Conservation (phyloP, 2,797 vertebrate species). For the Potorous gilbertii region DNA sequence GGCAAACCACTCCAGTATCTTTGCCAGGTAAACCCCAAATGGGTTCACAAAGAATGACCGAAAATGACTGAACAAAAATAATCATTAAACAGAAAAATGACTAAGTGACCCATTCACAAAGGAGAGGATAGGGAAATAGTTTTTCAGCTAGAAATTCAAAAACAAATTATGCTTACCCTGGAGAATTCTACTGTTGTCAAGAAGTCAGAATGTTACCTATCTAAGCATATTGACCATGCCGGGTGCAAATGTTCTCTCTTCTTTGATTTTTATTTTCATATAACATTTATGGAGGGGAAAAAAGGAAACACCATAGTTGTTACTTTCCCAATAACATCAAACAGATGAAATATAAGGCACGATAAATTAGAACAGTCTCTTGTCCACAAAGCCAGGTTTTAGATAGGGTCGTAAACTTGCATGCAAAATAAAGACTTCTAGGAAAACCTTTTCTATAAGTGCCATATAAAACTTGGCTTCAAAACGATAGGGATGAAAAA, state of each 20-base stretch:
- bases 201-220: slow-evolving; percentile 68
- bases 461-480: slow-evolving; percentile 56
- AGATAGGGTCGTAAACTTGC: slow-evolving; percentile 45
- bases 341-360: slow-evolving; percentile 37
- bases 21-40: not conserved
- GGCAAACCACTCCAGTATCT: not conserved
- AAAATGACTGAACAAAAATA: not conserved
- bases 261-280: slow-evolving; percentile 38
- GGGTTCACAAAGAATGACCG: not conserved
- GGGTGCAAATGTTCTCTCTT: too few species aligned
- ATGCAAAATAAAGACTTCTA: slow-evolving; percentile 60
- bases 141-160: slow-evolving; percentile 76
- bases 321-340: slow-evolving; percentile 34
- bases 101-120: slow-evolving; percentile 73
- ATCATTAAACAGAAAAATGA: slow-evolving; percentile 70
- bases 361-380: slow-evolving; percentile 44
- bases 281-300: slow-evolving; percentile 50
- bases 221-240: slow-evolving; percentile 69
- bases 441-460: slow-evolving; percentile 49
- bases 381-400: slow-evolving; percentile 53
- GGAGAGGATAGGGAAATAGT: slow-evolving; percentile 67
- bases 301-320: slow-evolving; percentile 10
- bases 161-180: slow-evolving; percentile 69
- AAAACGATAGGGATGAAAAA: slow-evolving; percentile 40
- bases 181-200: slow-evolving; percentile 72